phyloP scores from a whole-genome alignment of 2,888 invertebrate genomes.

The Thecophora atra region DNA sequence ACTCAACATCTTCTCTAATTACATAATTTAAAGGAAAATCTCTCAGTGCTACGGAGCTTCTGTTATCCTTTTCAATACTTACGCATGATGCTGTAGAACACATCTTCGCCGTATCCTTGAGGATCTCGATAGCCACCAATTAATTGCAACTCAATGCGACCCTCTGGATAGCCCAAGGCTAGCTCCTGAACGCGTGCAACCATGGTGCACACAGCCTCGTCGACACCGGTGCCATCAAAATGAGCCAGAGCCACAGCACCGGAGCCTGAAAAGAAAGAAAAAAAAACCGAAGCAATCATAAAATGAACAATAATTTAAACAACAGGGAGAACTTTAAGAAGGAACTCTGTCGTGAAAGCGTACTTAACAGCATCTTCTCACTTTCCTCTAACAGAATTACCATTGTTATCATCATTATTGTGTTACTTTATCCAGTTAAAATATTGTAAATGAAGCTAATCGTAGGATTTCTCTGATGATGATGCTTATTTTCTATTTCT shows the following conservation, averaged over 20 bases:
- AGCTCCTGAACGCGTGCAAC: constrained; percentile 86
- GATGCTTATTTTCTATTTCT: neutral
- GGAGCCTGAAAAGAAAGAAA: constrained; percentile 68
- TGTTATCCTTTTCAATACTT: constrained; percentile 63
- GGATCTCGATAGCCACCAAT: constrained; percentile 92
- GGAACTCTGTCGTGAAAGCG: neutral
- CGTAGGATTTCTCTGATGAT: neutral
- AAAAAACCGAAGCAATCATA: constrained; percentile 3
- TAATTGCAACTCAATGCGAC: constrained; percentile 87
- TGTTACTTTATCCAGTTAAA: neutral
- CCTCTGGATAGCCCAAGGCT: constrained; percentile 86
- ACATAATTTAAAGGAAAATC: neutral
- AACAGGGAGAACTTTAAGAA: neutral
- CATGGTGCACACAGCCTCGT: constrained; percentile 85
- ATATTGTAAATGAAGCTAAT: constrained; percentile 6
- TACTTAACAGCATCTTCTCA: neutral
- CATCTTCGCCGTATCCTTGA: constrained; percentile 85
- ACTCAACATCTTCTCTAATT: constrained; percentile 12
- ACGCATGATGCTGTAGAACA: constrained; percentile 91
- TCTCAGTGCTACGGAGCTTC: neutral
- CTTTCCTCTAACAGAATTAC: neutral
- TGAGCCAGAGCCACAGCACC: constrained; percentile 89
- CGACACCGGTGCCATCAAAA: constrained; percentile 84
- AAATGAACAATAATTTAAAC: neutral
- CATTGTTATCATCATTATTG: neutral